Base-by-base conservation (phyloP, 2,797 vertebrate genomes). In the Pseudocheirus occidentalis region DNA sequence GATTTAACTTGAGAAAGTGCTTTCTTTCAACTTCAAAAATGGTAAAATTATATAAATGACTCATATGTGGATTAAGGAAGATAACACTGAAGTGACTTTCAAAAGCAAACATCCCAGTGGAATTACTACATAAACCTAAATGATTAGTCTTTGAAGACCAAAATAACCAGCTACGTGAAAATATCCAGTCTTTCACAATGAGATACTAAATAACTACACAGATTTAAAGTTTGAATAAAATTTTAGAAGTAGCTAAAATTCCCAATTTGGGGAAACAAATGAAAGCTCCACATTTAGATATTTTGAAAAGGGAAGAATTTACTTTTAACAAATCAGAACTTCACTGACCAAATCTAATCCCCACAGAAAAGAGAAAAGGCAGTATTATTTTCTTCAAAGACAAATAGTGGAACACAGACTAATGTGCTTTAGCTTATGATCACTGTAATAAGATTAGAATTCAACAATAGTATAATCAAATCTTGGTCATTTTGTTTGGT, bases 261-360 rank as follows among this genome's bases (percentile, higher is more conserved):
- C 94, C 96, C 93, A 97, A 57, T 93, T 95, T 93, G 95, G 94
- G 66, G 96, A 93, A 52, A 97, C 31, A 96, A 95, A 96, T 93
- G 93, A 97, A 97, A 95, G 55, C 95, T 94, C 95, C 89, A 50
- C 94, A 92, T 95, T 93, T 46, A 90, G 95, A 96, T 12, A 94
- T 55, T 94, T 96, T 87, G 95, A 96, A 98, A 96, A 0, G 97
- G 95, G 92, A 98, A 97, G 62, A 97, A 95, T 97, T 97, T 89
- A 95, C 31, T 96, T 93, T 95, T 97, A 97, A 97, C 92, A 92
- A 95, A 97, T 94, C 92, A 91, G 90, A 98, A 98, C 93, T 93
- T 91, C 57, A 97, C 94, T 94, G 97, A 55, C 89, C 97, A 98
- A 98, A 98, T 98, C 96, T 96, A 98, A 98, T 98, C 96, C 98